Conservation (phyloP, 2,113 vertebrate species). For the Cephalopholis sonnerati region DNA sequence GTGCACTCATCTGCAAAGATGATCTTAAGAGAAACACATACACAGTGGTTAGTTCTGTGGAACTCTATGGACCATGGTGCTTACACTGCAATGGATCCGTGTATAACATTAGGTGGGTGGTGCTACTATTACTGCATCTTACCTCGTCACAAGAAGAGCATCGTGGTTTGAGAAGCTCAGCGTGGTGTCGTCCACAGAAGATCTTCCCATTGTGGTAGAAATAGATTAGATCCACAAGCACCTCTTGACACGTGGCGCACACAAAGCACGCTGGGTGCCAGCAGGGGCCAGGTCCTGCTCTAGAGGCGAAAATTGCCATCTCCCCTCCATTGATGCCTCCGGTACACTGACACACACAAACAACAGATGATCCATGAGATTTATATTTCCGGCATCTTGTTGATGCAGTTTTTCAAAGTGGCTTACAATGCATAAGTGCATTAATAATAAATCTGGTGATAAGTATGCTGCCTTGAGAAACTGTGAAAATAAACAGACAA, state of each 20-base stretch:
- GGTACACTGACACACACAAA: slow-evolving; percentile 86
- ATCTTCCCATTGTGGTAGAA: slow-evolving; percentile 96
- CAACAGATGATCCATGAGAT: slow-evolving; percentile 41
- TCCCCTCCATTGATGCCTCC: slow-evolving; percentile 92
- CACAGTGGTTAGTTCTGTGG: neutral
- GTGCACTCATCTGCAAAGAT: slow-evolving; percentile 98
- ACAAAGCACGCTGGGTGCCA: slow-evolving; percentile 97
- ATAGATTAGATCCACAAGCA: slow-evolving; percentile 97
- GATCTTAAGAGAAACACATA: slow-evolving; percentile 85
- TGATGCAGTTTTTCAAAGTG: neutral
- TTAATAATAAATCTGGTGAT: neutral
- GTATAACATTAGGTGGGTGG: neutral
- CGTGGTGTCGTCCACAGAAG: slow-evolving; percentile 95
- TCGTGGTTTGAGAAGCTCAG: slow-evolving; percentile 94
- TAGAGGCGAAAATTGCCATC: slow-evolving; percentile 94
- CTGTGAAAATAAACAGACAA: neutral
- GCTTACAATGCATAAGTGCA: neutral
- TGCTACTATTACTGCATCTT: neutral
- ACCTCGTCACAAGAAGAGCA: slow-evolving; percentile 98
- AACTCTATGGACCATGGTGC: neutral
- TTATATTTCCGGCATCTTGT: slow-evolving; percentile 1
- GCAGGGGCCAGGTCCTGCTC: slow-evolving; percentile 91
- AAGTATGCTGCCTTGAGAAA: slow-evolving; percentile 4
- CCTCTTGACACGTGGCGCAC: slow-evolving; percentile 92
- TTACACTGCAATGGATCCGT: neutral